Conservation (phyloP, 2,888 invertebrate genomes). For the Ennomos erosarius region DNA sequence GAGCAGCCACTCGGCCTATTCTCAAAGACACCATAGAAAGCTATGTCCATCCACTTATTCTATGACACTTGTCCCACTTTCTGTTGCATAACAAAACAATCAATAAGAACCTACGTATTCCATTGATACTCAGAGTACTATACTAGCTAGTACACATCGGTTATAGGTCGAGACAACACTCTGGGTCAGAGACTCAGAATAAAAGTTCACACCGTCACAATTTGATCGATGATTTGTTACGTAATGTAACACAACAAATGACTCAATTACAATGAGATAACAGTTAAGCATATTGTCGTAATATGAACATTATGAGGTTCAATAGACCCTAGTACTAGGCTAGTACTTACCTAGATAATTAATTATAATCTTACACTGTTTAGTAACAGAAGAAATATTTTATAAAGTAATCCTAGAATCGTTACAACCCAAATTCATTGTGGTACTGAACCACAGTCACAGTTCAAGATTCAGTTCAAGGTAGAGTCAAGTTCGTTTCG, state of each 20-base stretch:
- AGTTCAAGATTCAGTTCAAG: slow-evolving; percentile 9
- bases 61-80: slow-evolving; percentile 22
- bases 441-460: background rate
- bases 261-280: slow-evolving; percentile 6
- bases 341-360: too few species aligned
- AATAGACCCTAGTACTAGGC: too few species aligned
- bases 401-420: too few species aligned
- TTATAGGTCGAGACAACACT: slow-evolving; percentile 37
- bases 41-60: slow-evolving; percentile 2
- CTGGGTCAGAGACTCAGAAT: slow-evolving; percentile 56
- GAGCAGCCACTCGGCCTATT: too few species aligned
- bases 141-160: slow-evolving; percentile 6
- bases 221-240: slow-evolving; percentile 20
- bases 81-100: slow-evolving; percentile 26
- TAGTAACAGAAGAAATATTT: too few species aligned
- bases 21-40: slow-evolving; percentile 1
- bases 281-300: slow-evolving; percentile 1
- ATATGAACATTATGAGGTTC: background rate
- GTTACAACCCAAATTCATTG: background rate
- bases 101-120: slow-evolving; percentile 1
- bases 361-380: too few species aligned
- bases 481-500: slow-evolving; percentile 7
- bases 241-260: slow-evolving; percentile 17
- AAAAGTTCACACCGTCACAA: slow-evolving; percentile 39
- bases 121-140: slow-evolving; percentile 8